Evolutionary conservation across 2,888 invertebrate genomes (phyloP).

Genomic region (Lepidonotus clava): DNA sequence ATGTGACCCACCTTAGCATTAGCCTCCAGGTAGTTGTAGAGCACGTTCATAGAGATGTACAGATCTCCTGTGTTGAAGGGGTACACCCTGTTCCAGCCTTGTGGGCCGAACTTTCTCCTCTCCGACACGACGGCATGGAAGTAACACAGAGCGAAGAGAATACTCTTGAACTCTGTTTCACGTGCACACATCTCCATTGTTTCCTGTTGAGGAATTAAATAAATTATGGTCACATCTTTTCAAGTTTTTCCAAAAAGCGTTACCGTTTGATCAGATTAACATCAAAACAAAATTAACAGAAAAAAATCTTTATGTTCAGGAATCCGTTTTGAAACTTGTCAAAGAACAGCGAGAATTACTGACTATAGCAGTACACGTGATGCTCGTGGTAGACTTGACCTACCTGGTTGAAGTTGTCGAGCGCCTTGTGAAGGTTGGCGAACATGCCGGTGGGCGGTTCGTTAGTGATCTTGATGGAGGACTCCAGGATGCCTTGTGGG

Average conservation of each 20-base stretch:
- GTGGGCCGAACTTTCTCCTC: constrained; percentile 95
- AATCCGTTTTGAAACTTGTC: too few relatives aligned
- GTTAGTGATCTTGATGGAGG: constrained; percentile 98
- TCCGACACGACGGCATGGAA: constrained; percentile 98
- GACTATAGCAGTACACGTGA: too few relatives aligned
- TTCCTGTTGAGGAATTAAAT: constrained; percentile 82
- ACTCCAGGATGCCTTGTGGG: constrained; percentile 96
- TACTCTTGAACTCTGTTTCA: constrained; percentile 97
- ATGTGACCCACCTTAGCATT: constrained; percentile 84
- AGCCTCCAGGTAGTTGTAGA: constrained; percentile 96
- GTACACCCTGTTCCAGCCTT: constrained; percentile 88
- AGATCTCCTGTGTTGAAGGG: constrained; percentile 97
- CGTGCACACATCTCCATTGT: constrained; percentile 96
- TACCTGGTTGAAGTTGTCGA: constrained; percentile 94
- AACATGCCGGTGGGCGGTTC: constrained; percentile 98
- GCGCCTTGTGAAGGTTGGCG: constrained; percentile 96
- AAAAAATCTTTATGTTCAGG: too few relatives aligned
- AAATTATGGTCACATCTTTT: too few relatives aligned
- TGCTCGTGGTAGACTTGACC: too few relatives aligned
- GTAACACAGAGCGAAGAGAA: constrained; percentile 92
- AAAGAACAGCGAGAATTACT: too few relatives aligned
- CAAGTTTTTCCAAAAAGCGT: too few relatives aligned
- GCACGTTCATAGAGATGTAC: constrained; percentile 95
- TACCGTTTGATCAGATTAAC: too few relatives aligned
- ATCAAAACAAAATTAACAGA: too few relatives aligned